A percentile compares a stretch with the other conserved stretches of the same genome.
phyloP scores from a whole-genome alignment of 2,888 invertebrate species.

The Cosmorhoe ocellata region DNA sequence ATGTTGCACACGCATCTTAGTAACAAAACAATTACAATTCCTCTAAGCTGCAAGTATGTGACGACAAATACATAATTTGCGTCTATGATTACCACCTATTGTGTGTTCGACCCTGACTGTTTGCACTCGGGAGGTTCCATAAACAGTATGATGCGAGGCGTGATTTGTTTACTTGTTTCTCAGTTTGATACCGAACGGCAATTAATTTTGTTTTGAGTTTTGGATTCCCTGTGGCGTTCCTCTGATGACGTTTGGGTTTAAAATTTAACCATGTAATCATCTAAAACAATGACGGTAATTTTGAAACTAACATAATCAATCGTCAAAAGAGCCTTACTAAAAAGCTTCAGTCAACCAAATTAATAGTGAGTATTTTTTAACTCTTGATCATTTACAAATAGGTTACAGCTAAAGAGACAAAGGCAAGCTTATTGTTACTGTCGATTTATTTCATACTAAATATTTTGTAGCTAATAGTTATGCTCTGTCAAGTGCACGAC shows the following conservation, averaged over 20 bases:
- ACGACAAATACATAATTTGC: constrained; percentile 42
- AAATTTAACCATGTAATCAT: no score
- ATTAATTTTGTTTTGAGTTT: background rate
- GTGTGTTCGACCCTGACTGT: constrained; percentile 48
- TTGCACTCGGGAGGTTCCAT: constrained; percentile 43
- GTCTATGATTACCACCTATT: constrained; percentile 52
- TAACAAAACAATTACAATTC: constrained; percentile 15
- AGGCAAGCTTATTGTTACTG: background rate
- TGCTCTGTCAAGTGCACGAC: constrained; percentile 1
- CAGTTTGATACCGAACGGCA: constrained; percentile 6
- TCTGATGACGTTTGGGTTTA: no score
- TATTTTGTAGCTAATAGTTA: background rate
- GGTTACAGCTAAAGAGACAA: no score
- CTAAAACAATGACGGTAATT: no score
- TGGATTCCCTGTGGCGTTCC: no score
- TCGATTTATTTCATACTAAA: background rate
- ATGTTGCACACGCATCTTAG: constrained; percentile 7
- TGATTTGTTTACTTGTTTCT: constrained; percentile 13
- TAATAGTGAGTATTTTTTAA: no score
- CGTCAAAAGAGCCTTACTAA: no score
- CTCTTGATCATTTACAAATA: no score
- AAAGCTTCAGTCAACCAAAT: no score
- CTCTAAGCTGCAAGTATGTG: constrained; percentile 9
- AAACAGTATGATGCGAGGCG: constrained; percentile 27
- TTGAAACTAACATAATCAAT: no score